phyloP scores from a whole-genome alignment of 2,888 invertebrate species.

The Amphipyra berbera region DNA sequence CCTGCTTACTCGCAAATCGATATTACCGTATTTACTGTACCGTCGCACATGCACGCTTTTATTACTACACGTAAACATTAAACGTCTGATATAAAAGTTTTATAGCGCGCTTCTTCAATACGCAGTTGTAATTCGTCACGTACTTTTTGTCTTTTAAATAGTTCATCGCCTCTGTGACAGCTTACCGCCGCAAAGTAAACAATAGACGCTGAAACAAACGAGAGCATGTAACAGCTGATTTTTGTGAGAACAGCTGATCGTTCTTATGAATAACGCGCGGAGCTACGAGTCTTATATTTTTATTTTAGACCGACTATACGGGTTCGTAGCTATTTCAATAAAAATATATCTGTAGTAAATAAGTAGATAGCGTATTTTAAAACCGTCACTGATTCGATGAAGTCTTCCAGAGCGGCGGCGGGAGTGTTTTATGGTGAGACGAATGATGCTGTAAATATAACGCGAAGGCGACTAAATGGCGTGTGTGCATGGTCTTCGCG shows the following conservation, averaged over 20 bases:
- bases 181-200: slow-evolving; percentile 66
- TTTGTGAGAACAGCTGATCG: slow-evolving; percentile 64
- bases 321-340: slow-evolving; percentile 17
- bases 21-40: slow-evolving; percentile 68
- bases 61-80: slow-evolving; percentile 69
- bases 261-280: slow-evolving; percentile 45
- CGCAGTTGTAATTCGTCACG: slow-evolving; percentile 47
- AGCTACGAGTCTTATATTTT: slow-evolving; percentile 13
- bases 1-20: slow-evolving; percentile 74
- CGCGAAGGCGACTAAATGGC: slow-evolving; percentile 62
- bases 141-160: slow-evolving; percentile 29
- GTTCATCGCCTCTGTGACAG: slow-evolving; percentile 55
- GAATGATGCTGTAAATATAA: slow-evolving; percentile 55
- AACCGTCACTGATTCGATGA: slow-evolving; percentile 35
- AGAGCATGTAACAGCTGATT: slow-evolving; percentile 68
- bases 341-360: slow-evolving; percentile 19
- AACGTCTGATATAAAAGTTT: slow-evolving; percentile 68
- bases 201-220: slow-evolving; percentile 64
- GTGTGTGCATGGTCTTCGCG: slow-evolving; percentile 62
- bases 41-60: slow-evolving; percentile 67
- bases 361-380: slow-evolving; percentile 29
- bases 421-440: slow-evolving; percentile 51
- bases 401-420: slow-evolving; percentile 42
- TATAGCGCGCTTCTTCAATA: slow-evolving; percentile 58
- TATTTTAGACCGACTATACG: slow-evolving; percentile 18